Base-by-base conservation (phyloP, 2,113 vertebrate species). In the Xiphophorus couchianus region DNA sequence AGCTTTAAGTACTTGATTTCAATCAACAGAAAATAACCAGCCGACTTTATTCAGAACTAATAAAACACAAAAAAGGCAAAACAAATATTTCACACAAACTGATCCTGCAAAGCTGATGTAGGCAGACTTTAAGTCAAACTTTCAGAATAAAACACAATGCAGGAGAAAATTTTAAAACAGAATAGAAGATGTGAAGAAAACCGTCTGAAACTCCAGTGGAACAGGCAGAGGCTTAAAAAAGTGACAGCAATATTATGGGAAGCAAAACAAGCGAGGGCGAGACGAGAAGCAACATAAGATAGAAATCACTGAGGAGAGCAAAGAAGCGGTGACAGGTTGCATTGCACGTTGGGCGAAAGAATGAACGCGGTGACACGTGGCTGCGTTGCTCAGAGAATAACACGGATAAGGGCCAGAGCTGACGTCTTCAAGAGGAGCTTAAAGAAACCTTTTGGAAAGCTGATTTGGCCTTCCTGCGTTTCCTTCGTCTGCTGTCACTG, bases 391-490 rank as follows among this genome's bases (percentile, higher is more conserved):
- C 15, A 51, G 72, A 42, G 15, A 30, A 25, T 12, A 1, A 64
- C 35, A 75, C 67, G 51, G 87, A 89, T 81, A 82, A 83, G 71
- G 39, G 27, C 66, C 30, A 12, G 1, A 19, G 63, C 63, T 79
- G 76, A 74, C 64, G 61, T 68, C 61, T 68, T 77, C 35, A 76
- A 80, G 78, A 77, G 69, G 62, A 62, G 63, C 76, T 70, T 44
- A 66, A 63, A 83, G 48, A 63, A 74, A 80, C 61, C 73, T 48
- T 78, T 68, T 69, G 27, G 78, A 48, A 84, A 62, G 69, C 15
- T 61, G 71, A 64, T 78, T 62, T 75, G 82, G 76, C 81, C 83
- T 72, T 82, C 79, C 76, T 79, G 82, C 80, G 62, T 71, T 72
- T 19, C 76, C 76, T 3, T 66, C 62, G 48, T 58, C 54, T 15